Evolutionary conservation across 1,140 invertebrate species (phyloP).

Genomic region (Drosophila subpulchrella): DNA sequence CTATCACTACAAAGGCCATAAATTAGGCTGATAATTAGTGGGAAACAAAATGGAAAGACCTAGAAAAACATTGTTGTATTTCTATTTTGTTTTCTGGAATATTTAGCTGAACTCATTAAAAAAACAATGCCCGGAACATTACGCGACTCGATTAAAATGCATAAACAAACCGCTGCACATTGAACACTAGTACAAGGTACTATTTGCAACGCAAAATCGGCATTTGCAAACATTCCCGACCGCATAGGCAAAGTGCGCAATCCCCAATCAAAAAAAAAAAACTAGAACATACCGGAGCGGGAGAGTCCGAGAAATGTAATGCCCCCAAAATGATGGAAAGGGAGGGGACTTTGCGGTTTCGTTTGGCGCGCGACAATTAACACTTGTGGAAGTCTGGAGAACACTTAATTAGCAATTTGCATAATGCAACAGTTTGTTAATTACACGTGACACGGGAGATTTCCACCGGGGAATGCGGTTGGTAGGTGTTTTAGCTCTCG

Average conservation of each 20-base stretch:
- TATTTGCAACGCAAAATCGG: slow-evolving; percentile 15
- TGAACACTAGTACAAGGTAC: slow-evolving; percentile 46
- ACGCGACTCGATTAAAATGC: slow-evolving; percentile 16
- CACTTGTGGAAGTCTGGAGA: slow-evolving; percentile 58
- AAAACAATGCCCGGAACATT: slow-evolving; percentile 20
- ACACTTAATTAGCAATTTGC: slow-evolving; percentile 59
- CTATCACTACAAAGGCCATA: not conserved
- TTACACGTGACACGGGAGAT: slow-evolving; percentile 68
- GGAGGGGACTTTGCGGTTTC: slow-evolving; percentile 18
- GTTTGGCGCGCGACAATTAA: slow-evolving; percentile 55
- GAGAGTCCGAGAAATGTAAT: slow-evolving; percentile 5
- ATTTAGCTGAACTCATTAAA: not conserved
- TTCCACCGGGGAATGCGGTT: slow-evolving; percentile 12
- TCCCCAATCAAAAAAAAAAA: slow-evolving; percentile 14
- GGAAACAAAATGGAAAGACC: slow-evolving; percentile 9
- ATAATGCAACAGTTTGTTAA: slow-evolving; percentile 55
- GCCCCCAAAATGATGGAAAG: not conserved
- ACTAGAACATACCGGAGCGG: slow-evolving; percentile 26
- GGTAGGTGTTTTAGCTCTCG: not conserved
- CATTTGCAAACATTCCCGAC: slow-evolving; percentile 29
- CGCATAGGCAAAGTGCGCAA: slow-evolving; percentile 33
- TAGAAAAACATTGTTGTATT: slow-evolving; percentile 6
- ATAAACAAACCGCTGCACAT: slow-evolving; percentile 21
- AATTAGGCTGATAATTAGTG: slow-evolving; percentile 17
- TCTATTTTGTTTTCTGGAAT: not conserved